Percentiles rank a stretch among this genome's conserved stretches.
These are phyloP conservation scores for Phragmatobia fuliginosa DNA, from an alignment of 2,888 invertebrate genomes.

Conservation along the genomic window DNA sequence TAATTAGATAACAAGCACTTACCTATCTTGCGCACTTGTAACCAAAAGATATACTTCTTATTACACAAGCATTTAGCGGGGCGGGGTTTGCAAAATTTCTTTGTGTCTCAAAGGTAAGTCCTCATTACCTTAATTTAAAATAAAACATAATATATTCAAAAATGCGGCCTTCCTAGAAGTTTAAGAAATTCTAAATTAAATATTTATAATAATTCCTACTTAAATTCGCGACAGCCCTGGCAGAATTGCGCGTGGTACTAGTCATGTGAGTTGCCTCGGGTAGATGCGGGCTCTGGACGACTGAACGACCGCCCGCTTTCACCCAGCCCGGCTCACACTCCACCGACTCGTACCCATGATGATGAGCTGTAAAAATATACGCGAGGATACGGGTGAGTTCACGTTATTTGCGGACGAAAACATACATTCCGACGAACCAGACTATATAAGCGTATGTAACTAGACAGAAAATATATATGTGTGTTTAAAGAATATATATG, in stretches of 20 bases:
- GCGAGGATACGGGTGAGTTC: constrained; percentile 17
- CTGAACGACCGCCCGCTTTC: constrained; percentile 38
- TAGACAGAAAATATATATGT: too few relatives aligned
- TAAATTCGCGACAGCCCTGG: constrained; percentile 39
- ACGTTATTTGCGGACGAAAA: constrained; percentile 11
- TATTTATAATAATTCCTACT: not conserved
- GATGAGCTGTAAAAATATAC: constrained; percentile 30
- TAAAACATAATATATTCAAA: not conserved
- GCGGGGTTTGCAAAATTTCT: too few relatives aligned
- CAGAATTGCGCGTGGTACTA: constrained; percentile 50
- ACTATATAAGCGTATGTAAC: too few relatives aligned
- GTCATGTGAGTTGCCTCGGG: constrained; percentile 52
- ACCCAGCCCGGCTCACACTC: constrained; percentile 29
- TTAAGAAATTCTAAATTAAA: not conserved
- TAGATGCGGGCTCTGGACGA: constrained; percentile 50
- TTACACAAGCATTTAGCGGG: too few relatives aligned
- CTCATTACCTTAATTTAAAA: too few relatives aligned
- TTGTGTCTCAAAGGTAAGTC: too few relatives aligned
- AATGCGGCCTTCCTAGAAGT: not conserved
- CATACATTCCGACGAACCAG: not conserved
- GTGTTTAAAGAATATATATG: not conserved
- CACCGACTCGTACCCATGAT: constrained; percentile 17
- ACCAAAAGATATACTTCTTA: too few relatives aligned
- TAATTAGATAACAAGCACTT: too few relatives aligned
- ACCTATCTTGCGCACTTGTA: too few relatives aligned